A percentile compares a stretch with the other conserved stretches of the same genome.
phyloP scores from a whole-genome alignment of 2,888 invertebrate genomes.

The Agrypnus murinus region DNA sequence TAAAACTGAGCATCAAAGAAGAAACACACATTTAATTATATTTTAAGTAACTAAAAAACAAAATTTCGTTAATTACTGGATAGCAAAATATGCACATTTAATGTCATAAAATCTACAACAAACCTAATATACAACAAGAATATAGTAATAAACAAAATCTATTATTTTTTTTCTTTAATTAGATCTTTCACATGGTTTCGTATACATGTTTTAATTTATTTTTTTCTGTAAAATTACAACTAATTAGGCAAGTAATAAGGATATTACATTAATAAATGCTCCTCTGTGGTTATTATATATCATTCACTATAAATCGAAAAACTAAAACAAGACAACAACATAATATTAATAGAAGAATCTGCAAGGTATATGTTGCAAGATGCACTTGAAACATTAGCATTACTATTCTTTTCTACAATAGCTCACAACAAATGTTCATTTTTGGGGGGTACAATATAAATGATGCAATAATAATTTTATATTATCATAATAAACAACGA shows the following conservation, averaged over 20 bases:
- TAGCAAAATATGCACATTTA: conserved; percentile 22
- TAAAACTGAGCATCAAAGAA: background rate
- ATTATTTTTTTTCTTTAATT: conserved; percentile 4
- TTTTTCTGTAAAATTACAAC: conserved; percentile 29
- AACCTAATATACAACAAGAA: conserved; percentile 42
- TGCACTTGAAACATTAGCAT: conserved; percentile 47
- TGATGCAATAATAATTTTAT: conserved; percentile 29
- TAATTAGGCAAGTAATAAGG: conserved; percentile 44
- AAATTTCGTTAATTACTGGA: conserved; percentile 28
- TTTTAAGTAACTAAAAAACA: conserved; percentile 29
- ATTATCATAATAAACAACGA: too few relatives aligned
- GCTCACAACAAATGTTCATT: conserved; percentile 41
- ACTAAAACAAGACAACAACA: conserved; percentile 41
- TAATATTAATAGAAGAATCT: conserved; percentile 31
- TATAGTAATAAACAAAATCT: conserved; percentile 27
- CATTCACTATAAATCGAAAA: conserved; percentile 29
- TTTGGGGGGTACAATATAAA: conserved; percentile 23
- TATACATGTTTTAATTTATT: conserved; percentile 19
- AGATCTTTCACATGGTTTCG: conserved; percentile 23
- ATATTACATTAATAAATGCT: conserved; percentile 46
- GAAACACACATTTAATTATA: conserved; percentile 1
- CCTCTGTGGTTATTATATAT: conserved; percentile 38
- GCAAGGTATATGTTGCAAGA: conserved; percentile 39
- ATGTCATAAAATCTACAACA: conserved; percentile 44
- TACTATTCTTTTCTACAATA: conserved; percentile 36